Evolutionary conservation across 2,113 vertebrate genomes (phyloP).

Genomic region (Pseudopipra pipra): DNA sequence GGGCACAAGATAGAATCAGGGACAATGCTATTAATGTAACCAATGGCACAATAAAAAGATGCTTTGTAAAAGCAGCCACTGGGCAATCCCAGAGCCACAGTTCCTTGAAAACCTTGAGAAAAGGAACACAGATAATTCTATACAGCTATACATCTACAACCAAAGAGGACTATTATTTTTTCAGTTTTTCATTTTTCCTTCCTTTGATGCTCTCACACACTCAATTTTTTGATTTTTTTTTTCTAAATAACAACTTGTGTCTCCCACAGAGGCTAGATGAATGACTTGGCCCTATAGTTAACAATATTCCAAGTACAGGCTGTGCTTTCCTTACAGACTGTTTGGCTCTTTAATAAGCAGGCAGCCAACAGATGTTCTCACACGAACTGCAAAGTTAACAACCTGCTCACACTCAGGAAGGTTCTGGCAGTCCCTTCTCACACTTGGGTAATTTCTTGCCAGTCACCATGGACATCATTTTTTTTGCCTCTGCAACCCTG

Average conservation of each 20-base stretch:
- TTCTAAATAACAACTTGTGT: background rate
- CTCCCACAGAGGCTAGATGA: background rate
- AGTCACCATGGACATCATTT: background rate
- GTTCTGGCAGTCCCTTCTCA: background rate
- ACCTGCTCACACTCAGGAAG: background rate
- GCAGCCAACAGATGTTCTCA: conserved; percentile 21
- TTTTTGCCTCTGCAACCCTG: background rate
- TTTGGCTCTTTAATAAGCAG: background rate
- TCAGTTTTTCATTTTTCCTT: background rate
- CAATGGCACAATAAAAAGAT: background rate
- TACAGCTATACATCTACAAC: background rate
- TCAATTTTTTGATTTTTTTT: background rate
- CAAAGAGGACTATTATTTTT: background rate
- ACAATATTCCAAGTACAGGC: background rate
- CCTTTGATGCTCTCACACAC: background rate
- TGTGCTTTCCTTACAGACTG: background rate
- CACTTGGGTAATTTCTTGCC: background rate
- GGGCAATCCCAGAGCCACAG: background rate
- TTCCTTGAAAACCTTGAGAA: background rate
- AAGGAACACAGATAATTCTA: background rate
- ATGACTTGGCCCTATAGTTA: background rate
- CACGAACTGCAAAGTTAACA: background rate
- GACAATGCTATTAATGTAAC: background rate
- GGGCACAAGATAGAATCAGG: background rate
- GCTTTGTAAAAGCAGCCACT: background rate